Conservation (phyloP, 2,113 vertebrate species). For the Lontra canadensis region DNA sequence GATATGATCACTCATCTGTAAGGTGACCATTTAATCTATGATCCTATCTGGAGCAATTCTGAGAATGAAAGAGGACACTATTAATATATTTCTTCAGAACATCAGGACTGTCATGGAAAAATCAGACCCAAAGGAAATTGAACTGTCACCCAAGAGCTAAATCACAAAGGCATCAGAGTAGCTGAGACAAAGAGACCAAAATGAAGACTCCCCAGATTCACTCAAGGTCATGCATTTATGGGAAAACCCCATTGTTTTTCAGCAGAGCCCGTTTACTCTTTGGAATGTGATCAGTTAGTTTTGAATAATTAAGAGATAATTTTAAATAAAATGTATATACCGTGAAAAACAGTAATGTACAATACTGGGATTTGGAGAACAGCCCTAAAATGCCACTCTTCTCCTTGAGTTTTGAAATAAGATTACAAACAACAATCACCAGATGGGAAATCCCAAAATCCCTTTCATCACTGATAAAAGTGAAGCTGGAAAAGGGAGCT, state of each 20-base stretch:
- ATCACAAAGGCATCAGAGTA: not conserved
- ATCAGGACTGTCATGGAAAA: not conserved
- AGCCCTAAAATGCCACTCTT: not conserved
- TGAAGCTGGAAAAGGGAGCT: not conserved
- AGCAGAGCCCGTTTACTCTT: not conserved
- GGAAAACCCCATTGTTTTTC: not conserved
- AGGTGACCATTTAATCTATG: not conserved
- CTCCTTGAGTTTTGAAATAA: not conserved
- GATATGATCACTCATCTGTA: not conserved
- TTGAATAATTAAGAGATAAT: not conserved
- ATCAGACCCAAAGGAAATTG: not conserved
- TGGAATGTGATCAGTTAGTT: not conserved
- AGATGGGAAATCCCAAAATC: not conserved
- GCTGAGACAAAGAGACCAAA: not conserved
- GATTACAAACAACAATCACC: not conserved
- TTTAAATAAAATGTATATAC: constrained; percentile 1
- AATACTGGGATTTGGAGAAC: not conserved
- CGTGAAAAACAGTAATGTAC: not conserved
- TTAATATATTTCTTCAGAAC: not conserved
- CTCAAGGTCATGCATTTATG: not conserved
- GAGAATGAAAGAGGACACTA: not conserved
- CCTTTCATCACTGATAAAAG: not conserved
- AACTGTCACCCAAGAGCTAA: not conserved
- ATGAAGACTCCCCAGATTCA: not conserved
- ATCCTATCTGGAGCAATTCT: not conserved